Percentiles rank a stretch among this genome's conserved stretches.
Evolutionary conservation across 2,797 vertebrate species (phyloP).

Genomic region (Dallia pectoralis): DNA sequence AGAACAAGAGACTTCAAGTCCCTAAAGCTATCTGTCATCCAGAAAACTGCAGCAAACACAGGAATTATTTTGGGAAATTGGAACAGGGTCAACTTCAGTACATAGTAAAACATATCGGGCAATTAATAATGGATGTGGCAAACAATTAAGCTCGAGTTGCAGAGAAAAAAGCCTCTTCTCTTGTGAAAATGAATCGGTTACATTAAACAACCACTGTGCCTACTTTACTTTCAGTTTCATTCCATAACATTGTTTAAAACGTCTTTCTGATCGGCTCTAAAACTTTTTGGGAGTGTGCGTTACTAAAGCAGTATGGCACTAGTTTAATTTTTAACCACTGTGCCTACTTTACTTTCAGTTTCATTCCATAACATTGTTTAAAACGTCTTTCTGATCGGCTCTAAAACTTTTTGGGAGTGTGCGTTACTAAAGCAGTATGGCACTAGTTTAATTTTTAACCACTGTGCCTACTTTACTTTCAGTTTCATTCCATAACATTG

Average conservation of each 20-base stretch:
- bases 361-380: neutral
- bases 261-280: too few species aligned
- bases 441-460: neutral
- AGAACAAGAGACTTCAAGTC: constrained; percentile 73
- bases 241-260: too few species aligned
- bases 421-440: too few species aligned
- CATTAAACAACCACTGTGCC: constrained; percentile 29
- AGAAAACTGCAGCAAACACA: constrained; percentile 80
- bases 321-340: too few species aligned
- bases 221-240: constrained; percentile 43
- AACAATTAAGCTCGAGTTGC: constrained; percentile 61
- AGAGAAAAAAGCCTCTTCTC: constrained; percentile 47
- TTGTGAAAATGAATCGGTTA: constrained; percentile 42
- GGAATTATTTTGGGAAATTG: constrained; percentile 83
- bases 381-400: too few species aligned
- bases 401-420: too few species aligned
- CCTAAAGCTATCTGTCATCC: constrained; percentile 80
- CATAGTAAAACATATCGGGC: constrained; percentile 63
- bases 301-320: too few species aligned
- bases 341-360: constrained; percentile 37
- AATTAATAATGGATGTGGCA: constrained; percentile 68
- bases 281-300: too few species aligned
- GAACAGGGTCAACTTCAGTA: constrained; percentile 78
- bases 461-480: constrained; percentile 34
- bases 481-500: constrained; percentile 15